Conservation (phyloP, 2,888 invertebrate genomes). For the Heterodera filipjevi region DNA sequence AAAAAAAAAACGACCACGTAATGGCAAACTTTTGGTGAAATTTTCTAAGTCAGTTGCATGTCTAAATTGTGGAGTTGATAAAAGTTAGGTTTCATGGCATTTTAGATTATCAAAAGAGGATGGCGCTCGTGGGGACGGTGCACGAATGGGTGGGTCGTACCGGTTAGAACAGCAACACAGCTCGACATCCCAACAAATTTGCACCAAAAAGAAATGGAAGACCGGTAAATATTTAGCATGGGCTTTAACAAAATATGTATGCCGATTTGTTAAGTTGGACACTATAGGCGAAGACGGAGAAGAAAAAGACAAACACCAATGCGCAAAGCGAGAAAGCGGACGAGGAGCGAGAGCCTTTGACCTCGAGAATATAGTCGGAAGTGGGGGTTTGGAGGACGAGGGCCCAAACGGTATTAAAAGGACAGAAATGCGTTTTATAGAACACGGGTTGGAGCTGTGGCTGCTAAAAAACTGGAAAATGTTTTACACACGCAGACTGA, state of each 20-base stretch:
- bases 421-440: too few species aligned
- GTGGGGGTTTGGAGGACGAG: slow-evolving; percentile 81
- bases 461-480: too few species aligned
- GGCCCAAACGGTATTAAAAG: slow-evolving; percentile 74
- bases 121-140: slow-evolving; percentile 74
- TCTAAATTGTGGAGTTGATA: too few species aligned
- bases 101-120: slow-evolving; percentile 66
- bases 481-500: too few species aligned
- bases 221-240: background rate
- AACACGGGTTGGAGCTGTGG: too few species aligned
- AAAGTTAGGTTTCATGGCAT: too few species aligned
- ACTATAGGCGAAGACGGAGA: background rate
- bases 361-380: slow-evolving; percentile 96
- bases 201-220: slow-evolving; percentile 20
- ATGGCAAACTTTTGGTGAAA: too few species aligned
- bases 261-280: background rate
- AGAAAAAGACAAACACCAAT: background rate
- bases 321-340: slow-evolving; percentile 69
- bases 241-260: background rate
- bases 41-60: too few species aligned
- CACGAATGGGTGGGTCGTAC: too few species aligned
- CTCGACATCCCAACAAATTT: too few species aligned
- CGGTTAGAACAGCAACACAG: too few species aligned
- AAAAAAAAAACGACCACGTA: too few species aligned
- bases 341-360: slow-evolving; percentile 89